These are phyloP conservation scores for Arvicanthis niloticus DNA, from an alignment of 2,113 vertebrate genomes.

Conservation along the genomic window DNA sequence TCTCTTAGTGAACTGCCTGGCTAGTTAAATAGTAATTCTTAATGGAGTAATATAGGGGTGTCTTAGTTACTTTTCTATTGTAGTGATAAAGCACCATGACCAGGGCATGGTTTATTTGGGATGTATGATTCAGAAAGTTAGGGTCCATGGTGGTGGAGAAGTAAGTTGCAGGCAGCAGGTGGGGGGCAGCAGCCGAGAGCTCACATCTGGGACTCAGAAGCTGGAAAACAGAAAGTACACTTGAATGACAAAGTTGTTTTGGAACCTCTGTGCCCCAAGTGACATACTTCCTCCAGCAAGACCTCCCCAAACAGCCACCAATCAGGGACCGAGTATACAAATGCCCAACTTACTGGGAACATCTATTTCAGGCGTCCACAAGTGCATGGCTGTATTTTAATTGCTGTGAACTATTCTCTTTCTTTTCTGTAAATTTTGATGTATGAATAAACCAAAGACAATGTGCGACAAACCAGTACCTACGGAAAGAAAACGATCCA, in stretches of 20 bases:
- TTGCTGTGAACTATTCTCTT: slow-evolving; percentile 7
- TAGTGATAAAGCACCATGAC: not conserved
- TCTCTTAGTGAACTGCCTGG: slow-evolving; percentile 29
- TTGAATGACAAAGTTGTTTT: not conserved
- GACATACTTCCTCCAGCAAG: not conserved
- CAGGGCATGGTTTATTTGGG: not conserved
- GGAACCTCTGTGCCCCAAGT: not conserved
- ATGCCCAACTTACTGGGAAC: not conserved
- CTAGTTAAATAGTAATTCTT: slow-evolving; percentile 36
- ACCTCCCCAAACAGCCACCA: not conserved
- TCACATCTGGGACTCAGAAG: not conserved
- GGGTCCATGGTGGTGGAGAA: not conserved
- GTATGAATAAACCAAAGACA: slow-evolving; percentile 88
- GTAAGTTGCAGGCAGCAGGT: not conserved
- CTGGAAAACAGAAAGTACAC: not conserved
- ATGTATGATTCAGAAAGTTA: not conserved
- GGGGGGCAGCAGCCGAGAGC: not conserved
- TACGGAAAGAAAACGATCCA: slow-evolving; percentile 95
- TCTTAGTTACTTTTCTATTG: not conserved
- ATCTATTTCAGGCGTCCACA: not conserved
- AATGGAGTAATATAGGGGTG: not conserved
- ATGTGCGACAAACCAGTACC: slow-evolving; percentile 95
- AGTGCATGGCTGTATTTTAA: not conserved
- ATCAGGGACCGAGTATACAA: not conserved
- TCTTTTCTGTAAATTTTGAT: slow-evolving; percentile 42